Base-by-base conservation (phyloP, 2,113 vertebrate genomes). In the Takifugu bimaculatus region DNA sequence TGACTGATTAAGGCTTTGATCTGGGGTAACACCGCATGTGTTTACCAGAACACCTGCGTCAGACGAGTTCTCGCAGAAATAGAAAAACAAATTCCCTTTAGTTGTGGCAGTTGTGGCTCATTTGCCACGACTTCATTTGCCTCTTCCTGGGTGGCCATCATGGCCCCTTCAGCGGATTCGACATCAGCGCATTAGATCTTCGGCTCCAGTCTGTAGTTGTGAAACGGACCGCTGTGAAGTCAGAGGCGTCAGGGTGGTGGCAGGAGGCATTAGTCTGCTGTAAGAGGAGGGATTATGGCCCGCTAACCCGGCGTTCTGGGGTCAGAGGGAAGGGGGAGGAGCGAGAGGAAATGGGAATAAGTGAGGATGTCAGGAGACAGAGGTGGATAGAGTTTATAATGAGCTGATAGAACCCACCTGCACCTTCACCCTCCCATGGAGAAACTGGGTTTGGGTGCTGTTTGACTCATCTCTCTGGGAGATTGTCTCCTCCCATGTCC, bases 181-280 rank as follows among this genome's bases (percentile, higher is more conserved):
- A 12, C 3, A 67, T 82, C 74, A 69, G 65, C 39, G 65, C 61
- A 68, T 83, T 59, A 72, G 3, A 20, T 73, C 65, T 51, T 43
- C 4, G n/a, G 68, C 74, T 75, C 75, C 65, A 80, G 72, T 48
- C 47, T 15, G 57, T 15, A 32, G 50, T 60, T 25, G 3, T 77
- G 75, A 81, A 80, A 74, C 54, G 60, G 65, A 53, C 75, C 68
- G 68, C 80, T 80, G 80, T 73, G 74, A 83, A 83, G 78, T 80
- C 68, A 60, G 66, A 82, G 78, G 73, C 42, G 27, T 77, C 61
- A 26, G 47, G 72, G 76, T 81, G 82, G 84, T 72, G 57, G 76
- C 74, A 70, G 65, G 53, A 68, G 78, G 78, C 60, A 77, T 88
- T 84, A 81, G 50, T 43, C 35, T 75, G 75, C 65, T 58, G 50